Evolutionary conservation across 1,140 invertebrate species (phyloP), one percentile per base, ranked within the genome.

Genomic region (Ips typographus): DNA sequence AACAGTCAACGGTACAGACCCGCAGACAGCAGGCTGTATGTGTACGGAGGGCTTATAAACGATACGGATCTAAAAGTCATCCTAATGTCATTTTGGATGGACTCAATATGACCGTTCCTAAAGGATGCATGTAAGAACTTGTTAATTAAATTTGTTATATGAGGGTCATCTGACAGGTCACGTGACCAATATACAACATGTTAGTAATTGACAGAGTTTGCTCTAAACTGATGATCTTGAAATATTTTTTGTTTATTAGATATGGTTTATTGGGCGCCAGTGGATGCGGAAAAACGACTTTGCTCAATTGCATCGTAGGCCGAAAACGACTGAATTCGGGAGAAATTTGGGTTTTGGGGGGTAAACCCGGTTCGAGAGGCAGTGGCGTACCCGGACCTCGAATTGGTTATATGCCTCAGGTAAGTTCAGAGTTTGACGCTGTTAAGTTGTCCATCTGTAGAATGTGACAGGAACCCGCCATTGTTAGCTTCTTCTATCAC

Each of bases 31-130:
- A 93, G 65, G 93, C 92, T 4, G 91, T 94, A 37, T 91, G 90
- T 75, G 91, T 95, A 7, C 83, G 91, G 71, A 87, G 92, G 76
- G 91, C 94, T 3, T 92, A 89, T 84, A 96, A 96, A 80, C 87
- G 87, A 71, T 96, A 96, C 78, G 94, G 94, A 52, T 89, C 89
- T 76, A 92, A 90, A 77, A 92, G 90, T 75, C 89, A 90, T 66
- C 89, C 91, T 22, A 90, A 92, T 76, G 88, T 90, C 53, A 93
- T 96, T 40, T 84, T 97, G 55, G 89, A 90, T 73, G 92, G 93
- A 74, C 86, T 96, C 37, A 92, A 91, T 81, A 94, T 96, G 91
- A 94, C 92, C 47, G 94, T 96, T 51, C 90, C 91, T 55, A 94
- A 94, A 81, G 94, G 94, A 70, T 91, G 91, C 55, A 96, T 95